These are phyloP conservation scores for Chiroxiphia lanceolata DNA, from an alignment of 2,797 vertebrate species.

Conservation along the genomic window DNA sequence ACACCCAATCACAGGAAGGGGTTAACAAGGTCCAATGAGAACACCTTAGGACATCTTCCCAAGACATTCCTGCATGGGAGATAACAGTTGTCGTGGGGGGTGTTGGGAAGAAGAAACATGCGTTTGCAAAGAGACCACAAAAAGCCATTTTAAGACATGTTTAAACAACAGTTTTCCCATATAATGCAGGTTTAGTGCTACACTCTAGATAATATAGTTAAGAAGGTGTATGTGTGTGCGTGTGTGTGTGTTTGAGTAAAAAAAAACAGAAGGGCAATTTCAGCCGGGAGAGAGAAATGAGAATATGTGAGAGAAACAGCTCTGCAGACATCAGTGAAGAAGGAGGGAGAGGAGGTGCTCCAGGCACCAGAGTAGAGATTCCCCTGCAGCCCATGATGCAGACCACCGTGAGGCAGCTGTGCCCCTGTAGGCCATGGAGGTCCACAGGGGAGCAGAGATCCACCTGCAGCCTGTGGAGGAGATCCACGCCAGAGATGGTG, in stretches of 20 bases:
- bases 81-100: too few species aligned
- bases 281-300: not conserved
- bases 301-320: not conserved
- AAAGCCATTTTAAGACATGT: too few species aligned
- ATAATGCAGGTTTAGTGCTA: too few species aligned
- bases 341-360: not conserved
- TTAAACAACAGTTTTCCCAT: too few species aligned
- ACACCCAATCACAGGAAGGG: too few species aligned
- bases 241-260: too few species aligned
- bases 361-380: not conserved
- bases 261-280: not conserved
- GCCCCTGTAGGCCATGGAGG: not conserved
- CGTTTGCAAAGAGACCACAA: too few species aligned
- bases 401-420: not conserved
- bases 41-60: too few species aligned
- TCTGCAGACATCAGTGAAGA: not conserved
- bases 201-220: not conserved
- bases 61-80: too few species aligned
- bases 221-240: not conserved
- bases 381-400: not conserved
- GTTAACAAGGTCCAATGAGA: too few species aligned
- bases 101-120: too few species aligned
- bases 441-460: not conserved
- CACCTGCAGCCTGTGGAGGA: not conserved
- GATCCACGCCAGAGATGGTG: too few species aligned